Conservation (phyloP, 2,113 vertebrate species). For the Corapipo altera region DNA sequence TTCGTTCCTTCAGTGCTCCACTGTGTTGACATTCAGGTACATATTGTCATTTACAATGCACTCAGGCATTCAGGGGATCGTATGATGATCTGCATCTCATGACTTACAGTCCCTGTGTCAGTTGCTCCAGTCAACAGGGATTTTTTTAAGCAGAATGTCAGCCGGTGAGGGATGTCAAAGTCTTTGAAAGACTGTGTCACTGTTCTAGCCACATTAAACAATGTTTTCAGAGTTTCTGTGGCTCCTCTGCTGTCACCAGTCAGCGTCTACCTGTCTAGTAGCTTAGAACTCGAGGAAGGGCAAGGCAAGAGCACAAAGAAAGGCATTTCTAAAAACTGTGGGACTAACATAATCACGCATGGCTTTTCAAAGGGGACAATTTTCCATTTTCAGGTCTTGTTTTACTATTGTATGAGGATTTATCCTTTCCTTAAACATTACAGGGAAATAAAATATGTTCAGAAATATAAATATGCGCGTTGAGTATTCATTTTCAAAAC, state of each 20-base stretch:
- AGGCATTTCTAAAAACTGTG: not conserved
- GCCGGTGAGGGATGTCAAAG: constrained; percentile 42
- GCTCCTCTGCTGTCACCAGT: not conserved
- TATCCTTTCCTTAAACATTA: not conserved
- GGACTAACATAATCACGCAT: not conserved
- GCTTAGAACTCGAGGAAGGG: not conserved
- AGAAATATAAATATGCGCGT: not conserved
- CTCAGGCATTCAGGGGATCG: not conserved
- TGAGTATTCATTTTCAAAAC: constrained; percentile 1
- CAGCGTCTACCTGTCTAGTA: not conserved
- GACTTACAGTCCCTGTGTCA: constrained; percentile 31
- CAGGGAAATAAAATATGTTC: not conserved
- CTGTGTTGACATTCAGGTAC: not conserved
- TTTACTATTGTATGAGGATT: not conserved
- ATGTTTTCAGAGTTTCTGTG: constrained; percentile 26
- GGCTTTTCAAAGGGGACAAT: not conserved
- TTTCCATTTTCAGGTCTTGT: not conserved
- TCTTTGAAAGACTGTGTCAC: constrained; percentile 29
- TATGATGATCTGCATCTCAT: constrained; percentile 40
- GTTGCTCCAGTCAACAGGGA: not conserved
- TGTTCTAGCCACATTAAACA: constrained; percentile 16
- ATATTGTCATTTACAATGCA: not conserved
- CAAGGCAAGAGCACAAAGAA: not conserved
- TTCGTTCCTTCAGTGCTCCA: not conserved
- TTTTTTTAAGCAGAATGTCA: constrained; percentile 32